Evolutionary conservation across 2,113 vertebrate genomes (phyloP).

Genomic region (Desmodus rotundus): DNA sequence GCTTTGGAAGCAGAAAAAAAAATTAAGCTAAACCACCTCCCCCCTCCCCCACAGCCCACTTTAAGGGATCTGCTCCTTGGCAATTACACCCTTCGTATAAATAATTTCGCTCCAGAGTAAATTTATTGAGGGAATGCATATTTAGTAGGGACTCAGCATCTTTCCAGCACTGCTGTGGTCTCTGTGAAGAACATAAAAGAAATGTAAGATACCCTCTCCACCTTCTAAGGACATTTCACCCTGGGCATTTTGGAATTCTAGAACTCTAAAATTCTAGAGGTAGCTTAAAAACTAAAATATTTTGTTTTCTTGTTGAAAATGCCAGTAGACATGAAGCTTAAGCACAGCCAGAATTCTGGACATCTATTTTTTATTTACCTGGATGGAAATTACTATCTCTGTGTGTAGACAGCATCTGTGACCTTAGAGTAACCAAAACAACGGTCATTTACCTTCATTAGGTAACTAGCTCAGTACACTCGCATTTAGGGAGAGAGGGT

Average conservation of each 20-base stretch:
- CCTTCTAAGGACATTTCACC: not conserved
- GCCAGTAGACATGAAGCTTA: not conserved
- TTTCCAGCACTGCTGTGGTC: not conserved
- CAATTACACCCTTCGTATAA: not conserved
- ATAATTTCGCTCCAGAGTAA: not conserved
- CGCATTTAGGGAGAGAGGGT: not conserved
- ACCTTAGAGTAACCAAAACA: not conserved
- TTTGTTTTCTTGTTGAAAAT: constrained; percentile 9
- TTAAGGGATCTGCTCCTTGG: not conserved
- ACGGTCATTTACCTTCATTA: not conserved
- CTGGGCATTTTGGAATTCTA: constrained; percentile 25
- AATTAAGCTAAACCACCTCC: not conserved
- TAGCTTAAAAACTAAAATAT: constrained; percentile 1
- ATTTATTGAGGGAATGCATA: not conserved
- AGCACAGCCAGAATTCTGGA: not conserved
- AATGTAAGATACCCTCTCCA: not conserved
- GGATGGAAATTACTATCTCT: not conserved
- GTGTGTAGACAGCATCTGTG: not conserved
- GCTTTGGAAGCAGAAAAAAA: constrained; percentile 19
- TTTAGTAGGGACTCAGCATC: not conserved
- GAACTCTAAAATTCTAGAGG: constrained; percentile 2
- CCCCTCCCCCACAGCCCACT: not conserved
- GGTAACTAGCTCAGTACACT: not conserved
- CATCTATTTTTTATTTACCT: not conserved
- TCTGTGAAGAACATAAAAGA: not conserved